Percentiles rank a stretch among this genome's conserved stretches.
Evolutionary conservation across 2,113 vertebrate species (phyloP).

Genomic region (Thalassarche chlororhynchos): DNA sequence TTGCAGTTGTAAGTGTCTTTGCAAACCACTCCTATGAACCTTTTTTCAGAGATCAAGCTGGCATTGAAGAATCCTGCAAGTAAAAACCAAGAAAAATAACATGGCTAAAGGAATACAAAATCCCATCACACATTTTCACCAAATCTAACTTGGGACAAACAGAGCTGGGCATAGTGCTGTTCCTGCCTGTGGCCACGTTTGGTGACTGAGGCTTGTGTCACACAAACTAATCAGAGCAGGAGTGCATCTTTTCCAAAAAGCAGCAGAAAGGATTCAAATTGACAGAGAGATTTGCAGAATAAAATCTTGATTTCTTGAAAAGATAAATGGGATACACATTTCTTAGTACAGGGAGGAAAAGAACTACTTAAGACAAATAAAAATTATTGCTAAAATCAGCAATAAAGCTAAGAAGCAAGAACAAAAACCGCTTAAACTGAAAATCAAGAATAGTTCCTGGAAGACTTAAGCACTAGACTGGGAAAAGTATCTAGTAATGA

Average conservation of each 20-base stretch:
- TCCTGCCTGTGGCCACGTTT: background rate
- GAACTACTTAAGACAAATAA: background rate
- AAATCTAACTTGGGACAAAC: background rate
- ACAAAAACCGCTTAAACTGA: background rate
- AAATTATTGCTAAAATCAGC: background rate
- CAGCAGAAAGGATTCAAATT: background rate
- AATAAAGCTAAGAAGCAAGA: background rate
- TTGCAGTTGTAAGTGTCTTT: background rate
- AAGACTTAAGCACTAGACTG: background rate
- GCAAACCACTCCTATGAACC: background rate
- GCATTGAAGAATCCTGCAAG: background rate
- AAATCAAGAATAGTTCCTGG: background rate
- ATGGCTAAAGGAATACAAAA: background rate
- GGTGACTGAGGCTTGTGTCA: background rate
- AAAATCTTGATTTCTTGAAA: background rate
- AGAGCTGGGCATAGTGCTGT: background rate
- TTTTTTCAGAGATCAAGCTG: background rate
- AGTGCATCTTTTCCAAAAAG: background rate
- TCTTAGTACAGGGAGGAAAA: background rate
- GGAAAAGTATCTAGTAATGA: background rate
- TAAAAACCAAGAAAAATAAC: background rate
- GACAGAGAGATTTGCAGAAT: background rate
- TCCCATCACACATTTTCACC: background rate
- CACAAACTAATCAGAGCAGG: background rate
- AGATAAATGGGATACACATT: background rate